Evolutionary conservation across 2,113 vertebrate species (phyloP).

Genomic region (Corythornis cristatus): DNA sequence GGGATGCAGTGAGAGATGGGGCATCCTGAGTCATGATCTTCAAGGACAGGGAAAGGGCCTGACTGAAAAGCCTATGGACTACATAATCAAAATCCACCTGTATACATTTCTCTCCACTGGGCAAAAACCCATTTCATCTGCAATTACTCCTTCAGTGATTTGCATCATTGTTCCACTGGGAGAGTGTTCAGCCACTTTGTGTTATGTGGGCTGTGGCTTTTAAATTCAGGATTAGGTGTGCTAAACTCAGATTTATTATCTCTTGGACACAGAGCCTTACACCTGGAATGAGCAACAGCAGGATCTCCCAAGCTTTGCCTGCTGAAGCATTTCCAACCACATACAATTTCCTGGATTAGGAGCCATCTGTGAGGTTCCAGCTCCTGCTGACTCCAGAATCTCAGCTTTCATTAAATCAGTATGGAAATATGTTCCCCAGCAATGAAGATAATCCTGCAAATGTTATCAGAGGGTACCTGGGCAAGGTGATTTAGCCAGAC

Average conservation of each 20-base stretch:
- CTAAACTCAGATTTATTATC: conserved; percentile 28
- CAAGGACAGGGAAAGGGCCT: background rate
- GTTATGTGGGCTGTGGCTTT: conserved; percentile 24
- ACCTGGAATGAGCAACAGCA: conserved; percentile 31
- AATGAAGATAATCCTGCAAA: conserved; percentile 28
- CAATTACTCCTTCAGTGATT: background rate
- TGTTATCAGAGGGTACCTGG: conserved; percentile 25
- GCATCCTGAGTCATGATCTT: background rate
- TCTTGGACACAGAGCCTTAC: background rate
- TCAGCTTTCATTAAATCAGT: conserved; percentile 28
- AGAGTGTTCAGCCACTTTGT: background rate
- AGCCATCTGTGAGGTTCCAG: background rate
- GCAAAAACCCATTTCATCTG: background rate
- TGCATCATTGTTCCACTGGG: conserved; percentile 1
- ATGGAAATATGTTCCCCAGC: conserved; percentile 38
- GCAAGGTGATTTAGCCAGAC: background rate
- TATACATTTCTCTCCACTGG: background rate
- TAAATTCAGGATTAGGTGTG: background rate
- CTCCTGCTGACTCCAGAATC: conserved; percentile 42
- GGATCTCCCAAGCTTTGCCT: background rate
- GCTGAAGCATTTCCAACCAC: conserved; percentile 21
- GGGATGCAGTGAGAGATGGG: background rate
- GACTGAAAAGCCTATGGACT: background rate
- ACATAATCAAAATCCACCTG: background rate
- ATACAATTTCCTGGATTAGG: conserved; percentile 47